Conservation (phyloP, 2,113 vertebrate genomes). For the Myrmecophaga tridactyla region DNA sequence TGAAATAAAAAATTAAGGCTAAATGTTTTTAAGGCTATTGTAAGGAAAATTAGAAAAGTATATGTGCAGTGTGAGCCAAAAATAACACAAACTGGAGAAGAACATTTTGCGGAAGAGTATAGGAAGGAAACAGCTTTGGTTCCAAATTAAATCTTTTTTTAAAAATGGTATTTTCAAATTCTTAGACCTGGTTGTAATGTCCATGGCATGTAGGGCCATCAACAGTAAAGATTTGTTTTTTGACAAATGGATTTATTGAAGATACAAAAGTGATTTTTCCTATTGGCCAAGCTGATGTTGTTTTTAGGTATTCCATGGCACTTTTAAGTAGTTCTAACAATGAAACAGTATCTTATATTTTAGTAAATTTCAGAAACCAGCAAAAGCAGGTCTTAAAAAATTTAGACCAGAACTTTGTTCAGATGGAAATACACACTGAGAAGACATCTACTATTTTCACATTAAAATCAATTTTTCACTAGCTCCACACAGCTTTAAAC, state of each 20-base stretch:
- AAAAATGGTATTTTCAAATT: not conserved
- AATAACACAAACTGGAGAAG: slow-evolving; percentile 11
- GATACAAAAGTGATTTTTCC: not conserved
- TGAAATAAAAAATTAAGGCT: not conserved
- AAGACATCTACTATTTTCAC: not conserved
- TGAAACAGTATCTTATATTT: not conserved
- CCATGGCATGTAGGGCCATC: not conserved
- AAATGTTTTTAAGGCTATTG: not conserved
- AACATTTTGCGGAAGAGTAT: not conserved
- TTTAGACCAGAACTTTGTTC: not conserved
- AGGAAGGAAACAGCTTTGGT: accelerated
- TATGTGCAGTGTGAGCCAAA: not conserved
- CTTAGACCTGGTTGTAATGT: slow-evolving; percentile 37
- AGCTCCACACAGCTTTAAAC: not conserved
- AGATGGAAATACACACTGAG: not conserved
- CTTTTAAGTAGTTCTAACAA: not conserved
- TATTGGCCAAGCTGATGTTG: not conserved
- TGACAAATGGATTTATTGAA: not conserved
- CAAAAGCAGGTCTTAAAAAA: not conserved
- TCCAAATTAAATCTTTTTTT: slow-evolving; percentile 7
- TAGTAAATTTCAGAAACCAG: not conserved
- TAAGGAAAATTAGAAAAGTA: not conserved
- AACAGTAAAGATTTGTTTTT: not conserved
- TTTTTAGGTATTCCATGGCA: not conserved
- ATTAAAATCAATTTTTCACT: not conserved